These are phyloP conservation scores for Microlaimidae sp. DNA, from an alignment of 2,888 invertebrate species.

Conservation along the genomic window DNA sequence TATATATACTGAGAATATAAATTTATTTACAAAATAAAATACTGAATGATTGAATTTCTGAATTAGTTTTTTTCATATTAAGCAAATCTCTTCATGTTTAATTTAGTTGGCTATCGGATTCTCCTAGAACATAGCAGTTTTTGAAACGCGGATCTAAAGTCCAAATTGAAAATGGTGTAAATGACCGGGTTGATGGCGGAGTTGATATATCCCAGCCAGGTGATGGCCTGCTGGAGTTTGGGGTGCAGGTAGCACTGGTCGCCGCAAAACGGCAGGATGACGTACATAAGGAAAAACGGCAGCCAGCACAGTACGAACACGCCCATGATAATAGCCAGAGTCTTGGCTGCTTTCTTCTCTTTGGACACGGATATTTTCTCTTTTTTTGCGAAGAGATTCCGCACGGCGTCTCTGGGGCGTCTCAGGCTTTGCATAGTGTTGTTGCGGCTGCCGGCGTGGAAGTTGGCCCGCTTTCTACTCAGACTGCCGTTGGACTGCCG, in stretches of 20 bases:
- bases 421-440: no score
- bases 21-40: no score
- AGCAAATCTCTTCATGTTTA: no score
- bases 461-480: no score
- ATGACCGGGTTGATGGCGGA: constrained; percentile 17
- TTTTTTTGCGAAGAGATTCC: no score
- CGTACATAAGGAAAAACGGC: constrained; percentile 34
- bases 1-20: no score
- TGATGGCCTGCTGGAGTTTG: constrained; percentile 22
- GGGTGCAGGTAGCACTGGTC: constrained; percentile 28
- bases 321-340: constrained; percentile 36
- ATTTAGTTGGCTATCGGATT: no score
- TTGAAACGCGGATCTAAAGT: constrained; percentile 12
- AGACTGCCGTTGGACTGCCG: no score
- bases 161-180: constrained; percentile 11
- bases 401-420: not conserved
- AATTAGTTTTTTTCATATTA: no score
- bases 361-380: not conserved
- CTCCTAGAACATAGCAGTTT: not conserved
- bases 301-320: constrained; percentile 36
- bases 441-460: no score
- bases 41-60: no score
- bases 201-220: constrained; percentile 19
- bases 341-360: constrained; percentile 36
- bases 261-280: constrained; percentile 34